phyloP scores from a whole-genome alignment of 2,888 invertebrate genomes.

The Arrhopalites spinosus region DNA sequence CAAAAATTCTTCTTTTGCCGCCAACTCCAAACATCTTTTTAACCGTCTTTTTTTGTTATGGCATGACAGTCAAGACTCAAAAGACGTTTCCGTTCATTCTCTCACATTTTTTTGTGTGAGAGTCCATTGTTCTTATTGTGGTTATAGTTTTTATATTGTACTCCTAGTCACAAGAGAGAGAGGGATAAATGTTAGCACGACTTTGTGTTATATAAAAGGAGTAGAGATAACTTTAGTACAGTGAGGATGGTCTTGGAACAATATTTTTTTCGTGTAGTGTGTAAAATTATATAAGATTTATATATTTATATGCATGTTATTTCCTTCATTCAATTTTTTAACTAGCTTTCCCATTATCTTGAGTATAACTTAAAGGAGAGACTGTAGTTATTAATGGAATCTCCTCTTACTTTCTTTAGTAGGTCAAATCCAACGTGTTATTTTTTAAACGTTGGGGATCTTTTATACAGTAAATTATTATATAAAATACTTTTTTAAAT shows the following conservation, averaged over 20 bases:
- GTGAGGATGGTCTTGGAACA: not conserved
- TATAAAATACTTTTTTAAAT: not conserved
- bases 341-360: conserved; percentile 1
- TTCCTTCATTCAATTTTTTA: not conserved
- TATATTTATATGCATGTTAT: not conserved
- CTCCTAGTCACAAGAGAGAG: too few species aligned
- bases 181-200: too few species aligned
- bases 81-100: too few species aligned
- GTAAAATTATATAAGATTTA: too few species aligned
- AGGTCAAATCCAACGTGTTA: conserved; percentile 44
- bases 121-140: too few species aligned
- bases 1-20: not conserved
- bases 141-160: too few species aligned
- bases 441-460: not conserved
- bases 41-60: not conserved
- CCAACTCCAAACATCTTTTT: not conserved
- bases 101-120: too few species aligned
- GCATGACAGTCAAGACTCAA: too few species aligned
- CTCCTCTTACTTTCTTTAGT: conserved; percentile 48
- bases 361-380: not conserved
- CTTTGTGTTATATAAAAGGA: not conserved
- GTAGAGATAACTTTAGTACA: not conserved
- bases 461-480: not conserved
- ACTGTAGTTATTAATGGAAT: conserved; percentile 5
- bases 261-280: not conserved